phyloP scores from a whole-genome alignment of 2,888 invertebrate species.

The Chouioia cunea region DNA sequence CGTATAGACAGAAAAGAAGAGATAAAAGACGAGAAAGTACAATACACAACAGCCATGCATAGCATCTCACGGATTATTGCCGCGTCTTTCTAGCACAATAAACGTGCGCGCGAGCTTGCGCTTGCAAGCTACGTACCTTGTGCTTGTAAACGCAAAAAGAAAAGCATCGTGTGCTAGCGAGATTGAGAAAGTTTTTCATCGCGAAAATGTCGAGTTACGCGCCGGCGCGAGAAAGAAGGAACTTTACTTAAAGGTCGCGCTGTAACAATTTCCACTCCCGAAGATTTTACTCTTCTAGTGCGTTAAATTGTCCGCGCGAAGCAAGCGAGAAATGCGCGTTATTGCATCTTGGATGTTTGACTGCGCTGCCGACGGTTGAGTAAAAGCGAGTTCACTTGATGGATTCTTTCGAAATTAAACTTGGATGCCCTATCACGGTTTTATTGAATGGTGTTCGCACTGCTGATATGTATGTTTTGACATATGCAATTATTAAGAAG shows the following conservation, averaged over 20 bases:
- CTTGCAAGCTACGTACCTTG: no score
- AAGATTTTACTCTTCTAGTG: slow-evolving; percentile 7
- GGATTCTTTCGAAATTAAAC: slow-evolving; percentile 23
- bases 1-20: slow-evolving; percentile 1
- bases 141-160: slow-evolving; percentile 2
- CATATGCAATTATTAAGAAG: no score
- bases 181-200: slow-evolving; percentile 60
- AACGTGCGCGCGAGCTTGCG: slow-evolving; percentile 15
- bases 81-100: slow-evolving; percentile 19
- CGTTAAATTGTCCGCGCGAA: slow-evolving; percentile 30
- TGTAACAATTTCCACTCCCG: slow-evolving; percentile 28
- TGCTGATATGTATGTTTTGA: no score
- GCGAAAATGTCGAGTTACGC: slow-evolving; percentile 54
- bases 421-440: not conserved
- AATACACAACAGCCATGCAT: slow-evolving; percentile 15
- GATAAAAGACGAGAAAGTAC: not conserved
- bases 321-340: slow-evolving; percentile 20
- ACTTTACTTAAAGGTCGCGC: slow-evolving; percentile 35
- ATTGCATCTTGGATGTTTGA: slow-evolving; percentile 30
- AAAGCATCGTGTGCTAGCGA: slow-evolving; percentile 44
- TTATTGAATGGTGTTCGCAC: not conserved
- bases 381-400: slow-evolving; percentile 11
- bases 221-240: slow-evolving; percentile 31
- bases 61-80: slow-evolving; percentile 14
- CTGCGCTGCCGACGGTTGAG: not conserved